Percentiles rank a stretch among this genome's conserved stretches.
phyloP scores from a whole-genome alignment of 1,140 invertebrate genomes.

The Chironomus tepperi region DNA sequence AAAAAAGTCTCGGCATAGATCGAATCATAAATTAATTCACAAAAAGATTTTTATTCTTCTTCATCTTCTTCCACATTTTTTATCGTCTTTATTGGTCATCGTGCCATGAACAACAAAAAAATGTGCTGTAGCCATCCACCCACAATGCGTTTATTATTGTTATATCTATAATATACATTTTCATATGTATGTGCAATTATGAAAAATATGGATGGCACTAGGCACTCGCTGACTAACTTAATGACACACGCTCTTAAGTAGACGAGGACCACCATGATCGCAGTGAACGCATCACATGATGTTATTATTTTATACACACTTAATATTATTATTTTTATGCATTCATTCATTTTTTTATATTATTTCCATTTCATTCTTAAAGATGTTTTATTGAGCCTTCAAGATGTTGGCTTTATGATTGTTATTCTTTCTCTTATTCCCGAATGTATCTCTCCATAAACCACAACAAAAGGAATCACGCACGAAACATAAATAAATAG shows the following conservation, averaged over 20 bases:
- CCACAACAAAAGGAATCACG: neutral
- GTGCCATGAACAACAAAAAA: neutral
- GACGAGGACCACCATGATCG: neutral
- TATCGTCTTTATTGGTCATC: neutral
- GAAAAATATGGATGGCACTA: neutral
- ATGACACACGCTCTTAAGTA: conserved; percentile 12
- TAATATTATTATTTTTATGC: neutral
- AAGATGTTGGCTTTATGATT: neutral
- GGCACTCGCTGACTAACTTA: neutral
- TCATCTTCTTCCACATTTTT: neutral
- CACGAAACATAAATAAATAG: neutral
- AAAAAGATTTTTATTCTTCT: neutral
- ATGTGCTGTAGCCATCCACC: neutral
- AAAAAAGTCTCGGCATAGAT: neutral
- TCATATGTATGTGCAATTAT: conserved; percentile 19
- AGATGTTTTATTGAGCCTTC: conserved; percentile 12
- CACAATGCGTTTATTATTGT: neutral
- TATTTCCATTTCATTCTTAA: neutral
- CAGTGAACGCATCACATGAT: neutral
- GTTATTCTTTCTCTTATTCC: neutral
- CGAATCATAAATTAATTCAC: neutral
- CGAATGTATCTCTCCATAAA: neutral
- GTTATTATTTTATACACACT: conserved; percentile 9
- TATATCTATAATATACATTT: too few species aligned
- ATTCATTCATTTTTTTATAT: neutral